Evolutionary conservation across 2,797 vertebrate genomes (phyloP), one percentile per base, ranked within the genome.

Genomic region (Tokudaia muenninki): DNA sequence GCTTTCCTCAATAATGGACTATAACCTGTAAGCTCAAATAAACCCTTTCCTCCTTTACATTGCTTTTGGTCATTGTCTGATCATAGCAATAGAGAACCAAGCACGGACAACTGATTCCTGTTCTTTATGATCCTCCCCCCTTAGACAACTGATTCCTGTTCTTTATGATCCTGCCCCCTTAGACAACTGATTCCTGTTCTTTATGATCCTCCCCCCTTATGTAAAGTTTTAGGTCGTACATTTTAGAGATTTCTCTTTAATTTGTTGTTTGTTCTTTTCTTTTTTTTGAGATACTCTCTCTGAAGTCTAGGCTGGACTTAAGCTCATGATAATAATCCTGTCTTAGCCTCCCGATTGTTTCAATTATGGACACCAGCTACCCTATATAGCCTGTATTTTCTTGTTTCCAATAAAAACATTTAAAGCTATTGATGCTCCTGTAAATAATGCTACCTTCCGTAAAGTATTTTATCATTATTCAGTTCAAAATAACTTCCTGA

Each of bases 371-470:
- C 8, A 87, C 9, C 50, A 87, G n/a, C 65, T n/a, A 87, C n/a
- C n/a, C 22, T 74, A 3, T 55, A 5, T 52, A 41, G n/a, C n/a
- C 50, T 41, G 34, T 50, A 37, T 55, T 87, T 83, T 55, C 47
- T 37, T 55, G 34, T 55, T 72, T 70, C 37, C 50, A 87, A 29
- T 87, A 75, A 79, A 86, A 95, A 24, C 47, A 80, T 75, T 78
- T 57, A 94, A 87, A 95, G 59, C 67, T 92, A n/a, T 86, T 59
- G 37, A 34, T 96, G 93, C 63, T 93, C 16, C 34, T 96, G 1
- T 77, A 81, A 77, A 24, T 26, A 87, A 17, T 92, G 31, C 12
- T 74, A 3, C 13, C 84, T 65, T 37, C 52, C 3, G 31, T 16
- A 87, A n/a, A 63, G 52, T 90, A 47, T 82, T 44, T 81, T 93